Evolutionary conservation across 2,888 invertebrate genomes (phyloP), one percentile per base, ranked within the genome.

Genomic region (Andrena haemorrhoa): DNA sequence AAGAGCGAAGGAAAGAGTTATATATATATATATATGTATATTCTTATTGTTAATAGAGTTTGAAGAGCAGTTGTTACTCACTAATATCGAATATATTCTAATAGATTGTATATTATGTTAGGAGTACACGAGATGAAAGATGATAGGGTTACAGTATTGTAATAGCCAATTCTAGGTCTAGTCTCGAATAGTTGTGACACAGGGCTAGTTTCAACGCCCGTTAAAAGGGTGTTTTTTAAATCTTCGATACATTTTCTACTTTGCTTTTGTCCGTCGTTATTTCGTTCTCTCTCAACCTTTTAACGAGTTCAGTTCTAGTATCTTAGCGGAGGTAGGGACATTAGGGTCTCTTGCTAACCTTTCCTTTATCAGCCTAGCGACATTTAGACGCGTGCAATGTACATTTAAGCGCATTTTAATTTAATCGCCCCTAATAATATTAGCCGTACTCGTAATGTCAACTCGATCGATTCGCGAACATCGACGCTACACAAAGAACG

Each of bases 91-190:
- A 60, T 81, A 74, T 86, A 83, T 82, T 85, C 56, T 79, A 79
- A 65, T 75, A 78, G 74, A 75, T 75, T 53, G 56, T 56, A 56
- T 23, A 79, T 79, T 80, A 26, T 47, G 61, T 29, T 82, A 77
- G 74, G 10, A 60, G 49, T 78, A 71, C 60, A 64, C 12, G 56
- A 72, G 63, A 83, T 53, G 58, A 86, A 79, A 58, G 61, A 75
- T 26, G 65, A 58, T 79, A 85, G 76, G 66, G 79, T 84, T 78
- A 76, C 87, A 90, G 88, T 90, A 90, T 88, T 90, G 84, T 83
- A 82, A 75, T 86, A 88, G 82, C 79, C 87, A 89, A 89, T 85
- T 76, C 76, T 90, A 91, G 87, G 63, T 88, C 89, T 90, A 90
- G 88, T 91, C 89, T 84, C 20, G 47, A 75, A 63, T 83, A 83